Evolutionary conservation across 2,797 vertebrate species (phyloP).

Genomic region (Malacoraja senta): DNA sequence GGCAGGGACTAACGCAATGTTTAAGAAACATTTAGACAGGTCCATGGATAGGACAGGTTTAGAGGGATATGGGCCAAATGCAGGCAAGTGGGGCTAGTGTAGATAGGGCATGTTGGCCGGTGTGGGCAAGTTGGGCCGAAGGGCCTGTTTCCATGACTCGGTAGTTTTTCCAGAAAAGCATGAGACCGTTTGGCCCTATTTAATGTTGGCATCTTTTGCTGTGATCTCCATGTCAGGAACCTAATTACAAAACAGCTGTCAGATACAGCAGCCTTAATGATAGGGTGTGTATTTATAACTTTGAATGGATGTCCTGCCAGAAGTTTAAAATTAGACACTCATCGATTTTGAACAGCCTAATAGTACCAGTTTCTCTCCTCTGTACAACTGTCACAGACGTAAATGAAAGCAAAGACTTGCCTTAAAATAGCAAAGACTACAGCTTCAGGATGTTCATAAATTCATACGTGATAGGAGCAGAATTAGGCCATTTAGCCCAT

Average conservation of each 20-base stretch:
- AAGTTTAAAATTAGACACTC: background rate
- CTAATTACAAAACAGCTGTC: conserved; percentile 19
- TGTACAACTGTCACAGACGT: background rate
- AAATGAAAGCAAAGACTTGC: background rate
- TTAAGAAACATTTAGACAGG: too few species aligned
- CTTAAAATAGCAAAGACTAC: background rate
- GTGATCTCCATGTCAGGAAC: background rate
- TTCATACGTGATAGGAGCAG: too few species aligned
- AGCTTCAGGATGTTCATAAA: background rate
- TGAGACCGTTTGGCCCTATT: background rate
- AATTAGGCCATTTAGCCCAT: too few species aligned
- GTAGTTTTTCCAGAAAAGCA: background rate
- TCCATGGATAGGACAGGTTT: too few species aligned
- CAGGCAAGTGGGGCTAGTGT: too few species aligned
- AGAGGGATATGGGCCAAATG: too few species aligned
- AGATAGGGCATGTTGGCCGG: too few species aligned
- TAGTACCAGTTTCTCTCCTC: background rate
- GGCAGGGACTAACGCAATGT: too few species aligned
- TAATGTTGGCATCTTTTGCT: background rate
- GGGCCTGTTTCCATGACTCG: too few species aligned
- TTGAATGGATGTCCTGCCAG: background rate
- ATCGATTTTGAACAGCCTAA: background rate
- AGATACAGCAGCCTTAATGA: conserved; percentile 1
- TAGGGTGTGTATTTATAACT: conserved; percentile 29
- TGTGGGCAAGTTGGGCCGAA: too few species aligned